Base-by-base conservation (phyloP, 2,797 vertebrate genomes). In the Sebastes itinus region DNA sequence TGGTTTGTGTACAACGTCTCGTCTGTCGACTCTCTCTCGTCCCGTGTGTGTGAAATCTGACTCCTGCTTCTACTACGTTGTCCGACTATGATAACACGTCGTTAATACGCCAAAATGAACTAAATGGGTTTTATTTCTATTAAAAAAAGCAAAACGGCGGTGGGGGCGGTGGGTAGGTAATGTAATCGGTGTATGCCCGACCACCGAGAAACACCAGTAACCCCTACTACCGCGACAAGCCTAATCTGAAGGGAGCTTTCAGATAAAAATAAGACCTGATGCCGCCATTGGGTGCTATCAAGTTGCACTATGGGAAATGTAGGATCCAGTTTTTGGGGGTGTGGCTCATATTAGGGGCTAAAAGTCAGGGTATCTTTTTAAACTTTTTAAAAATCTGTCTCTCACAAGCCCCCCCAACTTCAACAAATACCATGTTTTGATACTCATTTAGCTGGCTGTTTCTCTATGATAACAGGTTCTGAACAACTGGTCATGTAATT, bases 101-200 rank as follows among this genome's bases (percentile, higher is more conserved):
- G 13, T 0, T 42, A 6, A 42, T 16, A 42, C 38, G 5, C 14
- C 38, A 42, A 42, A 42, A 6, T 42, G 38, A 42, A 0, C 14
- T 42, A 42, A 42, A 42, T 42, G 38, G 38, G 14, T 42, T 42
- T 42, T 42, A 42, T 42, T 42, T 42, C 13, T 42, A 42, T 42
- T 16, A 42, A 42, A 16, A 42, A 42, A 42, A 42, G 14, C 13
- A 0, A 42, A 16, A 42, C 14, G 38, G 0, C 38, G 2, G 2
- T 42, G 0, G 38, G 38, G 38, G 14, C 5, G 38, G 5, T 42
- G 38, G 38, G 38, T 0, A 42, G 0, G 38, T 42, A 42, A 42
- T 42, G 38, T 16, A 42, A 42, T 42, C 2, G 38, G 13, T 42
- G 38, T 42, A 16, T 42, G 14, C 38, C 14, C 38, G 13, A 42